Conservation (phyloP, 2,888 invertebrate species). For the Ceramica pisi region DNA sequence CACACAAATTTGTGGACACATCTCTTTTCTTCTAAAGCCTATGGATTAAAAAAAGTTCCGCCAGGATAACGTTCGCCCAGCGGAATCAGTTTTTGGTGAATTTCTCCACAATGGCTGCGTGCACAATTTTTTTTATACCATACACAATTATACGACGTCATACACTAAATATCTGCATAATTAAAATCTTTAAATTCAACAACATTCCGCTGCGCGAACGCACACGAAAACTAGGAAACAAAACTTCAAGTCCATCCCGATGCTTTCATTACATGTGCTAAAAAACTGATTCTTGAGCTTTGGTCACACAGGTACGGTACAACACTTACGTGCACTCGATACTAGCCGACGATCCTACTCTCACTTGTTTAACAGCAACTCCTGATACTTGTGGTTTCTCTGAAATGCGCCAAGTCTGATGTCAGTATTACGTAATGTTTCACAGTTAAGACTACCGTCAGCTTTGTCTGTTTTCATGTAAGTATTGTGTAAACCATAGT, state of each 20-base stretch:
- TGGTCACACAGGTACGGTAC: too few species aligned
- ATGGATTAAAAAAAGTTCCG: too few species aligned
- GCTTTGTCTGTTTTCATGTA: not conserved
- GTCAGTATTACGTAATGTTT: not conserved
- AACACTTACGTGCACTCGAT: constrained; percentile 45
- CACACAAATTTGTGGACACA: too few species aligned
- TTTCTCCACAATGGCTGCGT: too few species aligned
- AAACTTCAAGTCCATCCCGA: not conserved
- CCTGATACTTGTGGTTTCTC: constrained; percentile 42
- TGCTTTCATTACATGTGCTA: not conserved
- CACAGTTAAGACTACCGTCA: not conserved
- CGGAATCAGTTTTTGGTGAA: too few species aligned
- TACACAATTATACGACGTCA: too few species aligned
- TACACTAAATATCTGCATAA: too few species aligned
- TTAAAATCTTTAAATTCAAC: too few species aligned
- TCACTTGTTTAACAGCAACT: constrained; percentile 9
- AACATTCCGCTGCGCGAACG: too few species aligned
- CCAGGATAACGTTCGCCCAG: too few species aligned
- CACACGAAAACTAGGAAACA: not conserved
- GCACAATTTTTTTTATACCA: too few species aligned
- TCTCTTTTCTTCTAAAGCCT: too few species aligned
- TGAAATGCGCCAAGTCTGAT: constrained; percentile 6
- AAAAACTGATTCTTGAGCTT: not conserved
- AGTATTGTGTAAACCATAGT: not conserved
- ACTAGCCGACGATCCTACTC: constrained; percentile 10